These are phyloP conservation scores for Heliconius hortense DNA, from an alignment of 2,888 invertebrate genomes.

Conservation along the genomic window DNA sequence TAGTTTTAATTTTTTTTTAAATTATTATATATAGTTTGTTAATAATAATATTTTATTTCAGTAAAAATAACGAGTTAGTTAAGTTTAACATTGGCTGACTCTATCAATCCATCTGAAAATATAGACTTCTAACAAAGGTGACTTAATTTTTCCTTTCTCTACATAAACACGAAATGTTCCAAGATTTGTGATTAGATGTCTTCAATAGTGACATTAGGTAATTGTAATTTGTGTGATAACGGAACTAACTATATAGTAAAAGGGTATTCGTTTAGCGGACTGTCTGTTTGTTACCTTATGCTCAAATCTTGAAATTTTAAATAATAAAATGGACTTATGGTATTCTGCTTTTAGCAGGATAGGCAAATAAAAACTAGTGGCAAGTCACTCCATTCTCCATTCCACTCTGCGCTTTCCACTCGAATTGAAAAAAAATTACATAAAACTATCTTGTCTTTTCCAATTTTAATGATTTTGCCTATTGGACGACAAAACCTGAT, in stretches of 20 bases:
- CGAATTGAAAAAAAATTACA: not conserved
- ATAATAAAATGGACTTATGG: not conserved
- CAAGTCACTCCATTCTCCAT: not conserved
- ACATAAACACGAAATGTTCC: conserved; percentile 26
- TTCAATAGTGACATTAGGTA: conserved; percentile 21
- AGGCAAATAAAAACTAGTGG: not conserved
- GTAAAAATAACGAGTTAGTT: not conserved
- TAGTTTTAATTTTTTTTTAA: too few relatives aligned
- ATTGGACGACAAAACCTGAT: too few relatives aligned
- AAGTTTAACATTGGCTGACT: not conserved
- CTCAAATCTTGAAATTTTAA: not conserved
- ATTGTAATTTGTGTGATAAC: conserved; percentile 31
- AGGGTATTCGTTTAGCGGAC: conserved; percentile 18
- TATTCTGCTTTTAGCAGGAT: not conserved
- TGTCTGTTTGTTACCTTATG: not conserved
- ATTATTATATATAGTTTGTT: too few relatives aligned
- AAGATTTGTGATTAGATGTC: conserved; percentile 20
- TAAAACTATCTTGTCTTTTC: too few relatives aligned
- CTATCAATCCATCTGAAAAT: not conserved
- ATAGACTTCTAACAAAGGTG: not conserved
- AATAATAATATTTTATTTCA: not conserved
- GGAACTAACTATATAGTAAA: conserved; percentile 9
- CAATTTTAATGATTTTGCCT: too few relatives aligned
- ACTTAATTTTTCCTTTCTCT: not conserved
- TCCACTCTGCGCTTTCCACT: not conserved